Percentiles rank a stretch among this genome's conserved stretches.
These are phyloP conservation scores for Molorchus minor DNA, from an alignment of 2,888 invertebrate genomes.

Conservation along the genomic window DNA sequence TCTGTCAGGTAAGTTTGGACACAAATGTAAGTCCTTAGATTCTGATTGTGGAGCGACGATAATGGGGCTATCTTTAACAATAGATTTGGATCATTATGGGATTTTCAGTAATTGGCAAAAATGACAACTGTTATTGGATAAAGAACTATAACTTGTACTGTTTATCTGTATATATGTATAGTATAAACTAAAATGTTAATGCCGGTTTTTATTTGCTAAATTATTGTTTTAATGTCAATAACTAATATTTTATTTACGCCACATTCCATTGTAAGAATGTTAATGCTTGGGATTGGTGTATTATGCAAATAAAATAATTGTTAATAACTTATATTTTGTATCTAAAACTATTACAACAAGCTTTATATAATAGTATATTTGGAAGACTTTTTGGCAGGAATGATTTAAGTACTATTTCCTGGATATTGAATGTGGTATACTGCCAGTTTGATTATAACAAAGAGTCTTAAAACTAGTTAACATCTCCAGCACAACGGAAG, in stretches of 20 bases:
- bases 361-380: conserved; percentile 38
- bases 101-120: too few relatives aligned
- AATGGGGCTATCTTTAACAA: too few relatives aligned
- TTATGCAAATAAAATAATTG: conserved; percentile 14
- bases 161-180: too few relatives aligned
- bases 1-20: too few relatives aligned
- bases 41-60: too few relatives aligned
- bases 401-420: conserved; percentile 39
- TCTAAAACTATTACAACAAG: conserved; percentile 27
- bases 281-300: conserved; percentile 9
- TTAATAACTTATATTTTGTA: conserved; percentile 28
- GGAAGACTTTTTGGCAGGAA: conserved; percentile 57
- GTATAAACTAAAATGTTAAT: too few relatives aligned
- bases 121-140: too few relatives aligned
- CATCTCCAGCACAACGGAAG: conserved; percentile 82
- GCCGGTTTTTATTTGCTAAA: too few relatives aligned
- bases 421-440: conserved; percentile 28
- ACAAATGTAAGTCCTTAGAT: too few relatives aligned
- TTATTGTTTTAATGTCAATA: too few relatives aligned
- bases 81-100: too few relatives aligned
- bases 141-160: too few relatives aligned
- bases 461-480: conserved; percentile 16
- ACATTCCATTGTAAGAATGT: conserved; percentile 18
- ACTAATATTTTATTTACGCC: conserved; percentile 9
- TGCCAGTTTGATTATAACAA: conserved; percentile 33